A percentile compares a stretch with the other conserved stretches of the same genome.
phyloP scores from a whole-genome alignment of 2,113 vertebrate genomes.

The Oxyruncus cristatus region DNA sequence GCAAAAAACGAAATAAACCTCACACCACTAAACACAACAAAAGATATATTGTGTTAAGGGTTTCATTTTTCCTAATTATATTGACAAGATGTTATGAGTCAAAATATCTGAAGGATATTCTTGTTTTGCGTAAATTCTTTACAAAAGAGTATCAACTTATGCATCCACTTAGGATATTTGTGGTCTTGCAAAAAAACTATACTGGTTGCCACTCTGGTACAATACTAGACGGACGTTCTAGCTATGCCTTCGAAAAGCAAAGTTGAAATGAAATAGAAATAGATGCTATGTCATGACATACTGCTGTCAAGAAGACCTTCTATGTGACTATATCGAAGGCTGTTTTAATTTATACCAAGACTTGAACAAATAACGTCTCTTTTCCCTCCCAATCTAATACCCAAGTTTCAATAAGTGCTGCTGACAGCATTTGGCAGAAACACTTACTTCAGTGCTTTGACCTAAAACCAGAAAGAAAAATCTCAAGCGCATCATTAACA shows the following conservation, averaged over 20 bases:
- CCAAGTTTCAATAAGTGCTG: background rate
- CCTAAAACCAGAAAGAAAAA: constrained; percentile 24
- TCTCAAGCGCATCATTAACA: background rate
- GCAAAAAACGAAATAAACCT: background rate
- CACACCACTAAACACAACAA: background rate
- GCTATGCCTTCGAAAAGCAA: background rate
- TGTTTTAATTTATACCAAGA: background rate
- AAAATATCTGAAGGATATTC: background rate
- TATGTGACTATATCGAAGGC: background rate
- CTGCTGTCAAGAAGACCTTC: background rate
- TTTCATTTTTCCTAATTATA: background rate
- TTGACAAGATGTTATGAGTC: background rate
- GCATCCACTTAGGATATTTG: background rate
- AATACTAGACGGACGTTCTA: background rate
- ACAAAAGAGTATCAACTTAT: background rate
- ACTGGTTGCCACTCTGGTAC: background rate
- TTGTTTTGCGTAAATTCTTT: background rate
- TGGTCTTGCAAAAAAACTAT: background rate
- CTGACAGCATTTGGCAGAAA: background rate
- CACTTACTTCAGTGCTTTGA: constrained; percentile 10
- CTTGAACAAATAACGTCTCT: background rate
- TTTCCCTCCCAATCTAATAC: background rate
- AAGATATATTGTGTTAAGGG: background rate
- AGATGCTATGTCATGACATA: background rate
- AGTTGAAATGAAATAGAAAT: background rate